Percentiles rank a stretch among this genome's conserved stretches.
Evolutionary conservation across 2,888 invertebrate species (phyloP).

Genomic region (Timema cristinae): DNA sequence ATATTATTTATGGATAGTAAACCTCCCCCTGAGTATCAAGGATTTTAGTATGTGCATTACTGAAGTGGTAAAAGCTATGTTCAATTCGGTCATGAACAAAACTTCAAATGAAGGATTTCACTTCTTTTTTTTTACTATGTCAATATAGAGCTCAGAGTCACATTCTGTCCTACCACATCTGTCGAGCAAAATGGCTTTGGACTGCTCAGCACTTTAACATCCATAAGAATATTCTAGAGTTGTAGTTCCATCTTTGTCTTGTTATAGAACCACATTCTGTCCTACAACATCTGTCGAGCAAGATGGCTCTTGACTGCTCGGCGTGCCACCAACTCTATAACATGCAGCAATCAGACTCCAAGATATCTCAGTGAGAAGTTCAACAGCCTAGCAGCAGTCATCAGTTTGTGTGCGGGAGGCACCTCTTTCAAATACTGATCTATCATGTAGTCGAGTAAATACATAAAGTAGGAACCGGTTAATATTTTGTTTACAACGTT

Average conservation of each 20-base stretch:
- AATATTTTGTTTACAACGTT: no score
- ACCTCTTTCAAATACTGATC: no score
- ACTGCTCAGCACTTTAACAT: conserved; percentile 28
- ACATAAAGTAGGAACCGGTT: no score
- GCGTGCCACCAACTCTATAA: conserved; percentile 32
- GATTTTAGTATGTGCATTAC: no score
- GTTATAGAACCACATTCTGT: conserved; percentile 31
- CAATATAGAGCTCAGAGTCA: conserved; percentile 25
- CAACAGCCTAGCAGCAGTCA: no score
- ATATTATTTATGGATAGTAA: neutral
- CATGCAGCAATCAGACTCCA: conserved; percentile 21
- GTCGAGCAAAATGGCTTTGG: conserved; percentile 32
- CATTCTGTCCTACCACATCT: conserved; percentile 30
- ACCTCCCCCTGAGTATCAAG: no score
- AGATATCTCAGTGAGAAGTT: conserved; percentile 21
- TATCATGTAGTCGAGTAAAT: no score
- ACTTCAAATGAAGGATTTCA: neutral
- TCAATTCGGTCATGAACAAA: no score
- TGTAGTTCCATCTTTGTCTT: neutral
- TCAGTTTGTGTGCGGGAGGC: no score
- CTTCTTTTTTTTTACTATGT: no score
- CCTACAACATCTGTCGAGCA: conserved; percentile 29
- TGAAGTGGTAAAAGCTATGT: no score
- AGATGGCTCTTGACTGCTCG: conserved; percentile 33
- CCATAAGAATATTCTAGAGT: neutral